These are phyloP conservation scores for Choloepus hoffmanni DNA, from an alignment of 2,113 vertebrate genomes.

Conservation along the genomic window DNA sequence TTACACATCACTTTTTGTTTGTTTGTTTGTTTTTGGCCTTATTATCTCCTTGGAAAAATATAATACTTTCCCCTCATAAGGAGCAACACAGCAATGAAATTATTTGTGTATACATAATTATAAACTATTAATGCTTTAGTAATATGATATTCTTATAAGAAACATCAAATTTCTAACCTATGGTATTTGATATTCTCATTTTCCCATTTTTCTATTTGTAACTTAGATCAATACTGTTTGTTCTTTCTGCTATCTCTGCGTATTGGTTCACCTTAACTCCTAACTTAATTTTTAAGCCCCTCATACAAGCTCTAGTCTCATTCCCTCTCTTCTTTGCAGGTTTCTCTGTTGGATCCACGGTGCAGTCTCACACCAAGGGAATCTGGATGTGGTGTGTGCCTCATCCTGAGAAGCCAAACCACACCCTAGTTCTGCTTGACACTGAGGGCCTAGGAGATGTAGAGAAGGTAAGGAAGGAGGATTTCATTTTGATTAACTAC, in stretches of 20 bases:
- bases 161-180: not conserved
- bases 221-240: not conserved
- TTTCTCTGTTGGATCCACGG: constrained; percentile 82
- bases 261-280: not conserved
- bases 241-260: not conserved
- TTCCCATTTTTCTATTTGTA: not conserved
- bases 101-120: not conserved
- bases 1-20: not conserved
- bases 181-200: not conserved
- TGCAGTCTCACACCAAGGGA: constrained; percentile 71
- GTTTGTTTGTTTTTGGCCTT: not conserved
- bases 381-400: constrained; percentile 85
- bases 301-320: not conserved
- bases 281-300: not conserved
- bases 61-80: not conserved
- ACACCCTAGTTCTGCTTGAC: constrained; percentile 82
- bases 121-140: constrained; percentile 3
- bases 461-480: constrained; percentile 73
- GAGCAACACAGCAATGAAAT: not conserved
- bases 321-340: constrained; percentile 63
- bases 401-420: constrained; percentile 73
- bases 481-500: not conserved
- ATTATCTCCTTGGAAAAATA: not conserved
- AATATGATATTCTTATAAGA: not conserved
- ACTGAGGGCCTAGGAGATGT: constrained; percentile 82